phyloP scores from a whole-genome alignment of 2,797 vertebrate species.

The Erethizon dorsatum region DNA sequence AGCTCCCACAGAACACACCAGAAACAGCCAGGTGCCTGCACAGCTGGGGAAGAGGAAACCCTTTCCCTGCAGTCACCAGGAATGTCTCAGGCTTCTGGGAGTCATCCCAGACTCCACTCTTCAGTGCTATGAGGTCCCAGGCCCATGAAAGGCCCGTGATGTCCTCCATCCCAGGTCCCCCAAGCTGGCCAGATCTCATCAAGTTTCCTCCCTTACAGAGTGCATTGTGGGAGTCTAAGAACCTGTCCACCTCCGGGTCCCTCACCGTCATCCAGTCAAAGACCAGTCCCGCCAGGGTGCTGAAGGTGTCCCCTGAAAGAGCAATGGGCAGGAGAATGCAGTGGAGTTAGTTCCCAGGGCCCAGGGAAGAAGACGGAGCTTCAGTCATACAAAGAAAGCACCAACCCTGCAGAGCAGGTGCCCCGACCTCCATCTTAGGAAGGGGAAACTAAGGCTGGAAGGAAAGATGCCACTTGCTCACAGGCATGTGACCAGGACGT shows the following conservation, averaged over 20 bases:
- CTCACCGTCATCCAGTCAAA: constrained; percentile 97
- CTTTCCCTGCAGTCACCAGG: not conserved
- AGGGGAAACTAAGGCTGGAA: not conserved
- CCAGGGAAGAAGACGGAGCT: too few relatives aligned
- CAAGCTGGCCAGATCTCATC: not conserved
- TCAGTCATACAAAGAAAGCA: too few relatives aligned
- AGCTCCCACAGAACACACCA: not conserved
- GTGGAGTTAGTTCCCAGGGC: not conserved
- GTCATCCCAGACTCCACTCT: fast-evolving
- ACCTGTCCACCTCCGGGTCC: constrained; percentile 92
- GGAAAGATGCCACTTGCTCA: not conserved
- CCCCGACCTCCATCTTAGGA: not conserved
- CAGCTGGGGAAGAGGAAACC: fast-evolving
- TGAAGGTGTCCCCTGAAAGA: constrained; percentile 95
- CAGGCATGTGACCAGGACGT: not conserved
- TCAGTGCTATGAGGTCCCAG: fast-evolving
- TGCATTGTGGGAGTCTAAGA: constrained; percentile 95
- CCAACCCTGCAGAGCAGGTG: not conserved
- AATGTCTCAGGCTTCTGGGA: not conserved
- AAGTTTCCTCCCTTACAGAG: constrained; percentile 90
- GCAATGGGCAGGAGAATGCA: not conserved
- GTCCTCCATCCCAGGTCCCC: not conserved
- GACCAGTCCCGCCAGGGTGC: constrained; percentile 95
- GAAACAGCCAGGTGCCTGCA: not conserved
- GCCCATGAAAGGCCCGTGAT: not conserved